Base-by-base conservation (phyloP, 2,888 invertebrate genomes). In the Lydus trimaculatus region DNA sequence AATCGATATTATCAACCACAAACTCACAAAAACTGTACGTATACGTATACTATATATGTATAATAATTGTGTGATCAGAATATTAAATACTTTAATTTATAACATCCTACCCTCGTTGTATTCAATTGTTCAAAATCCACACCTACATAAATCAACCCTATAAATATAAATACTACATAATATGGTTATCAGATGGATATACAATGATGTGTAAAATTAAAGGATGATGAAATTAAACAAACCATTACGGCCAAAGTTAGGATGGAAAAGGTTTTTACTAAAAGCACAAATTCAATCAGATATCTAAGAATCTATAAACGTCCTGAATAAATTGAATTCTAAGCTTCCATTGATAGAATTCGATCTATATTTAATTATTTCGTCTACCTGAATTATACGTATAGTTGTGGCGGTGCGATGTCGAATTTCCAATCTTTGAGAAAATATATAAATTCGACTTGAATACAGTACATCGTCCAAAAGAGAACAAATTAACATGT, bases 301-400 rank as follows among this genome's bases (percentile, higher is more conserved):
- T 52, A 52, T 52, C 13, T 52, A 52, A 23, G 52, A 52, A 52
- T 52, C 52, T 52, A 13, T 23, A 13, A 28, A 52, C 25, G 52
- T 52, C 13, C 52, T 25, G 52, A 52, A 52, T 52, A 52, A 52
- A 52, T 52, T 52, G 52, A 52, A 52, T 52, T 52, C 52, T 52
- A 52, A 52, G 52, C 52, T 52, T 25, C 52, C 52, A 52, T 25
- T 52, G 52, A 52, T 52, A 52, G 23, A 11, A 52, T 52, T 25
- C 52, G 52, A 52, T 52, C 52, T 23, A 52, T 52, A 52, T 52
- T 52, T 52, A 52, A 52, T 52, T 52, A 52, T 52, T 52, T 52
- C 52, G 52, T 52, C 23, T 25, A 52, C 25, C 52, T 52, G 52
- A 52, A 52, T 52, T 23, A 52, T 52, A 25, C 52, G 52, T 25